phyloP scores from a whole-genome alignment of 1,140 invertebrate genomes.

The Zaprionus ghesquierei region DNA sequence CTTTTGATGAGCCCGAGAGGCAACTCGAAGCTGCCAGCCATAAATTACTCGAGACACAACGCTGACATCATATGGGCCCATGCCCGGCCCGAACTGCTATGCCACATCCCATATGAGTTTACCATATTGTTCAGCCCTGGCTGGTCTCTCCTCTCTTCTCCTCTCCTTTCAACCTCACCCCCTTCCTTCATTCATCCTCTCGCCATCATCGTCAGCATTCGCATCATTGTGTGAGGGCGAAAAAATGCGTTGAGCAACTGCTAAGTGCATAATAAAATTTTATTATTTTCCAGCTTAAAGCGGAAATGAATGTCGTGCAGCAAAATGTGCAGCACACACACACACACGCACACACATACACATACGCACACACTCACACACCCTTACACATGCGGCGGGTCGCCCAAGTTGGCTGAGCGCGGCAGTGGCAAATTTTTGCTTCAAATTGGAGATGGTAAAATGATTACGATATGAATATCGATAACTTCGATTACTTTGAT shows the following conservation, averaged over 20 bases:
- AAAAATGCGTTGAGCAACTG: conserved; percentile 43
- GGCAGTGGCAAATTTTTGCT: conserved; percentile 27
- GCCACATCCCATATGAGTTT: neutral
- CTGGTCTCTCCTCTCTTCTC: neutral
- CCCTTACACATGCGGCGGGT: neutral
- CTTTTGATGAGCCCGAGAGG: conserved; percentile 17
- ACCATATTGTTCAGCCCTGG: conserved; percentile 14
- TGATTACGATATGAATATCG: neutral
- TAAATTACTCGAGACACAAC: conserved; percentile 54
- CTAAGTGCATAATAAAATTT: conserved; percentile 76
- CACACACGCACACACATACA: conserved; percentile 2
- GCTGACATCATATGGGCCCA: conserved; percentile 28
- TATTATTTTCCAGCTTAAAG: conserved; percentile 60
- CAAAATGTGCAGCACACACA: conserved; percentile 30
- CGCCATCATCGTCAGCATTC: conserved; percentile 29
- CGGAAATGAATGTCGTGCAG: conserved; percentile 66
- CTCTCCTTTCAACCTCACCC: neutral
- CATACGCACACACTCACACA: conserved; percentile 8
- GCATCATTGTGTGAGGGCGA: conserved; percentile 13
- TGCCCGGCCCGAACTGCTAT: neutral
- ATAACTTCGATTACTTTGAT: neutral
- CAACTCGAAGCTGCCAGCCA: conserved; percentile 18
- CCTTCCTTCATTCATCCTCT: neutral
- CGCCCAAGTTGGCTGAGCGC: neutral
- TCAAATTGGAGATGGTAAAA: neutral